Conservation (phyloP, 2,888 invertebrate species). For the Diaphora mendica region DNA sequence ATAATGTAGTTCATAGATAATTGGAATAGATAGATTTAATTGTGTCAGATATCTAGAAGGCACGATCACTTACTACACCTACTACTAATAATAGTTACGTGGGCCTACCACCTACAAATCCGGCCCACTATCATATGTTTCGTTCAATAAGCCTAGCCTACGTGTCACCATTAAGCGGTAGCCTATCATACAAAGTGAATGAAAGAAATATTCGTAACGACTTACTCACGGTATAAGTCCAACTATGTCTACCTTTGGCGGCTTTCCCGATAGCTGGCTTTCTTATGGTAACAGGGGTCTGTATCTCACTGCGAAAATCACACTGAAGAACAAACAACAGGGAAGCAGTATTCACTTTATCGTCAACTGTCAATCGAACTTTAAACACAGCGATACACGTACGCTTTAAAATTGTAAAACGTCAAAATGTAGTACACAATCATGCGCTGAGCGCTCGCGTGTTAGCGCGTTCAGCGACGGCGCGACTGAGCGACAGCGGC, state of each 20-base stretch:
- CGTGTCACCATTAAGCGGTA: slow-evolving; percentile 74
- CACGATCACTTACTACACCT: slow-evolving; percentile 74
- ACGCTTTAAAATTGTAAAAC: slow-evolving; percentile 75
- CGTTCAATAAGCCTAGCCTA: slow-evolving; percentile 73
- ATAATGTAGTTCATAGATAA: slow-evolving; percentile 8
- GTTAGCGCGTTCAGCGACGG: slow-evolving; percentile 75
- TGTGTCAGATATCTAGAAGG: slow-evolving; percentile 68
- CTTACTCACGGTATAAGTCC: slow-evolving; percentile 78
- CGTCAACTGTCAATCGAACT: slow-evolving; percentile 60
- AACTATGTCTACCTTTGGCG: slow-evolving; percentile 66
- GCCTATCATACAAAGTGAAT: slow-evolving; percentile 62
- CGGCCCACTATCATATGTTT: slow-evolving; percentile 79
- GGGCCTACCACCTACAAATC: slow-evolving; percentile 78
- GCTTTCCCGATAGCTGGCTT: slow-evolving; percentile 70
- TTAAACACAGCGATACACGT: slow-evolving; percentile 63
- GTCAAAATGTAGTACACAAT: slow-evolving; percentile 66
- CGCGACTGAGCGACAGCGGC: slow-evolving; percentile 79
- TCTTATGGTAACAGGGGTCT: slow-evolving; percentile 54
- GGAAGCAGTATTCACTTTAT: slow-evolving; percentile 52
- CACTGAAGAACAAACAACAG: slow-evolving; percentile 49
- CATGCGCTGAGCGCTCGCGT: slow-evolving; percentile 81
- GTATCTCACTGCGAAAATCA: slow-evolving; percentile 56
- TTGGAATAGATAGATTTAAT: slow-evolving; percentile 36
- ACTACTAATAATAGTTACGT: slow-evolving; percentile 79
- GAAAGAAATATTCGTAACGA: slow-evolving; percentile 66